Evolutionary conservation across 2,113 vertebrate genomes (phyloP).

Genomic region (Theristicus caerulescens): DNA sequence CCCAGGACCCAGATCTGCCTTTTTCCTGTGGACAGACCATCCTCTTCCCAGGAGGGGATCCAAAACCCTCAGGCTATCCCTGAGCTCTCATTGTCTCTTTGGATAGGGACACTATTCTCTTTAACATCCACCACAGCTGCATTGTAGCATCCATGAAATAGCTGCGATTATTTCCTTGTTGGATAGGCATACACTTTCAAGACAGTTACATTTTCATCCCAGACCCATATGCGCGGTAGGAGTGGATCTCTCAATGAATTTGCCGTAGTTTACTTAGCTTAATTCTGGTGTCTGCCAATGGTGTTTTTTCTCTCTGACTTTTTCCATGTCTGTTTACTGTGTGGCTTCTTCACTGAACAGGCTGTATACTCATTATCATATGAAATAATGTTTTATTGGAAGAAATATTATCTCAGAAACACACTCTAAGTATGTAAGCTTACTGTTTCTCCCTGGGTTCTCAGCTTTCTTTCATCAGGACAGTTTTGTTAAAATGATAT

Average conservation of each 20-base stretch:
- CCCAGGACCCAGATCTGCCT: neutral
- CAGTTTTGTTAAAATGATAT: conserved; percentile 63
- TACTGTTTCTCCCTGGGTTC: conserved; percentile 18
- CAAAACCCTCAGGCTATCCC: neutral
- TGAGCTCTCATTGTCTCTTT: neutral
- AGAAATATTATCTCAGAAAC: conserved; percentile 44
- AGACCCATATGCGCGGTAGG: neutral
- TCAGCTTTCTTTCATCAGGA: conserved; percentile 59
- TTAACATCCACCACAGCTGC: neutral
- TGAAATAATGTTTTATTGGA: neutral
- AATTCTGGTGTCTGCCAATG: neutral
- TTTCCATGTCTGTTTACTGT: neutral
- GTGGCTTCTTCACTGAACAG: neutral
- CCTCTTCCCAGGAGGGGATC: neutral
- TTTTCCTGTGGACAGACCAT: neutral
- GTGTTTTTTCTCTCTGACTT: neutral
- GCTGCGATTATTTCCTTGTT: neutral
- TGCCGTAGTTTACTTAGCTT: neutral
- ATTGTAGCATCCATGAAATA: neutral
- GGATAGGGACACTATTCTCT: rapidly evolving
- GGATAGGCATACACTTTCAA: neutral
- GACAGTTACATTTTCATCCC: neutral
- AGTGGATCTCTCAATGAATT: neutral
- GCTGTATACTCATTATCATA: neutral
- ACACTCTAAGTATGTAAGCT: neutral